Evolutionary conservation across 2,113 vertebrate genomes (phyloP), one percentile per base, ranked within the genome.

Genomic region (Clinocottus analis): DNA sequence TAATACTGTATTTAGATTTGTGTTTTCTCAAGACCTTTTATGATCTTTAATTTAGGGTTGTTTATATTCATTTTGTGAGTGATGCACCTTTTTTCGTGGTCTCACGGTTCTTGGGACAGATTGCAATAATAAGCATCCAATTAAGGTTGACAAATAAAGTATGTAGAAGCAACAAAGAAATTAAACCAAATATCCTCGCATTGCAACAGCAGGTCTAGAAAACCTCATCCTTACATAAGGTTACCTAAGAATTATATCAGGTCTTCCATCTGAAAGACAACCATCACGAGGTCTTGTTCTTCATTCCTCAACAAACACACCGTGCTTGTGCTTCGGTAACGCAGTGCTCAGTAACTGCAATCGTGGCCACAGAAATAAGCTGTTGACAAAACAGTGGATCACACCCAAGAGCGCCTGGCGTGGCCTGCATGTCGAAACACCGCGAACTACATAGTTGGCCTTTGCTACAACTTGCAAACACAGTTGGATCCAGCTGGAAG

Each of bases 301-400:
- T 69, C 41, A 80, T 73, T 49, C 66, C 56, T 43, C 37, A 37
- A 84, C 72, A 80, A 92, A 88, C 72, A 71, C 43, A 10, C 13
- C 2, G 7, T 69, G 43, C 78, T 63, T 60, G 45, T 25, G 61
- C 83, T 23, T 61, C 64, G 63, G 43, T 47, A 53, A 45, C 56
- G 19, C 11, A 67, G 53, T 19, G 25, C 65, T 61, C 29, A 84
- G 39, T 41, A 83, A 77, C 76, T 85, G 79, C 58, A 80, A 81
- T 75, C 74, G 31, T 74, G 51, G 82, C 72, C 45, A 21, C 72
- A 77, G 80, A 84, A 79, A 81, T 79, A 87, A 70, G 79, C 77
- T 91, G 85, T 91, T 92, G 91, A 91, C 91, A 92, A 91, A 89
- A 80, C 87, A 90, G 84, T 14, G 65, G 85, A 77, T 93, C 91